Base-by-base conservation (phyloP, 2,888 invertebrate genomes). In the Athrips mouffetella region DNA sequence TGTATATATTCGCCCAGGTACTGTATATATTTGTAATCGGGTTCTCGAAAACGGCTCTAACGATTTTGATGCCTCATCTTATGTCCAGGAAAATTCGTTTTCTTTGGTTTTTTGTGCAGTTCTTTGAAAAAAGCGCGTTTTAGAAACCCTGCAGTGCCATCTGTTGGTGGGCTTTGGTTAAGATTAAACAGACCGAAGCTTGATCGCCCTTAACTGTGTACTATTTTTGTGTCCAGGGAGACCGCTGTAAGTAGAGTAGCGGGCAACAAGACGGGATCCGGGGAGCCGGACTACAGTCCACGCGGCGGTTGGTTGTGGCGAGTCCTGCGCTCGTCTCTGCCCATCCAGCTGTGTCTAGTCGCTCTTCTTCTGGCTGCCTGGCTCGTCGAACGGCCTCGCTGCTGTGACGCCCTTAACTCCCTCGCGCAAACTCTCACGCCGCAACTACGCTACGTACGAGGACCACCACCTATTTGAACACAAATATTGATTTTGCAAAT, bases 361-460 rank as follows among this genome's bases (percentile, higher is more conserved):
- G 92, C 94, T 0, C 80, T 95, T 29, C 89, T 94, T 44, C 91
- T 93, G 54, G 94, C 93, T 21, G 94, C 93, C 10, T 94, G 93
- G 80, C 88, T 94, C 30, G 89, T 94, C 15, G 94, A 94, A 62
- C 91, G 93, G 4, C 94, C 94, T 0, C 90, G 93, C 42, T 95
- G 94, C 78, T 95, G 94, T 79, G 94, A 94, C 71, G 91, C 92
- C 48, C 89, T 94, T 65, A 94, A 95, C 83, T 94, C 93, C 48
- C 90, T 94, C 55, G 92, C 92, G 45, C 89, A 94, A 63, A 93
- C 93, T 0, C 80, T 95, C 31, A 92, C 93, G n/a, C 95, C 95
- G 3, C 94, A 95, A 66, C 86, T 96, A 49, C 92, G 93, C 61
- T 95, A 95, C 75, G 91, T 94, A n/a, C 91, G 93, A 52, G 95